Evolutionary conservation across 2,797 vertebrate species (phyloP).

Genomic region (Glyptemys insculpta): DNA sequence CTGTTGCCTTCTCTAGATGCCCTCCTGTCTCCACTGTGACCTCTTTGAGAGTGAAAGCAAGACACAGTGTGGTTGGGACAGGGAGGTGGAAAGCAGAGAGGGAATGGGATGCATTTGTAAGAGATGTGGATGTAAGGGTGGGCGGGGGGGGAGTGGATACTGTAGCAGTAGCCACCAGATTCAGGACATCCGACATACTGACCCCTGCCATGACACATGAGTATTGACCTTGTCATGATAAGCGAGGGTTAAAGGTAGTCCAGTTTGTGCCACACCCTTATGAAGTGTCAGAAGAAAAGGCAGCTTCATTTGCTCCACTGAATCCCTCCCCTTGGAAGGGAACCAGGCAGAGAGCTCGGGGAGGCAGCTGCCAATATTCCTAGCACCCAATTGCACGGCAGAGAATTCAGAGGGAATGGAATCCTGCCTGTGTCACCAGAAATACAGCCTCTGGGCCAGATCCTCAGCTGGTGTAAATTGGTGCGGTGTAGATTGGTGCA

Average conservation of each 20-base stretch:
- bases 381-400: neutral
- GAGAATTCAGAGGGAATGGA: neutral
- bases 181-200: neutral
- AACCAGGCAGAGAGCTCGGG: neutral
- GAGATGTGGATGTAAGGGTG: neutral
- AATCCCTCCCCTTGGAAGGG: neutral
- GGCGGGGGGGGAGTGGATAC: neutral
- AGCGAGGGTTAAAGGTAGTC: neutral
- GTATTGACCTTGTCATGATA: neutral
- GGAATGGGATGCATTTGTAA: no score
- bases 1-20: neutral
- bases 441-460: neutral
- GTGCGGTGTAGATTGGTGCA: neutral
- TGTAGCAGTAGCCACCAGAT: neutral
- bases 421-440: neutral
- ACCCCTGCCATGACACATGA: neutral
- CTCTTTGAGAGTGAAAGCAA: neutral
- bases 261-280: neutral
- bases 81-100: neutral
- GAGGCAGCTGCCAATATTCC: neutral
- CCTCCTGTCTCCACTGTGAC: neutral
- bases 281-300: neutral
- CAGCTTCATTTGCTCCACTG: no score
- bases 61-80: neutral
- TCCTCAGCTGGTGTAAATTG: neutral